A percentile compares a stretch with the other conserved stretches of the same genome.
Evolutionary conservation across 2,888 invertebrate species (phyloP).

Genomic region (Hydrotaea cyrtoneurina): DNA sequence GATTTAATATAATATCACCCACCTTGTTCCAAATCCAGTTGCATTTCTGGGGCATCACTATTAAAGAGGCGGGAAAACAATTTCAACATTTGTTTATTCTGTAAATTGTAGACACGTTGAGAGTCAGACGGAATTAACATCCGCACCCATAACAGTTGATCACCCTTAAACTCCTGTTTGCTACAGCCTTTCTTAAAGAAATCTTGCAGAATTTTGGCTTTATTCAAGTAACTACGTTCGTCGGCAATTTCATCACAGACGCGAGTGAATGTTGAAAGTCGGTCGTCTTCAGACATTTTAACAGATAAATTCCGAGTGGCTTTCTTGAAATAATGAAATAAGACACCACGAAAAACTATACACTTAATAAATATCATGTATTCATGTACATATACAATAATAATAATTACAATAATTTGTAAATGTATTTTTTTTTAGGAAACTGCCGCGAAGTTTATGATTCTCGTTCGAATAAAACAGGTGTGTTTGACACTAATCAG

Average conservation of each 20-base stretch:
- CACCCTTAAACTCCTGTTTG: constrained; percentile 87
- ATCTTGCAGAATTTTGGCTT: constrained; percentile 82
- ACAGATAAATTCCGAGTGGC: background rate
- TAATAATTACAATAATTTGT: no score
- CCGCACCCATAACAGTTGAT: constrained; percentile 90
- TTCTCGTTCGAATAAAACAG: constrained; percentile 90
- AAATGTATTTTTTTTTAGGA: no score
- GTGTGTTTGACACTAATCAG: constrained; percentile 91
- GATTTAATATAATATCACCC: background rate
- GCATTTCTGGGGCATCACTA: constrained; percentile 89
- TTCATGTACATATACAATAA: no score
- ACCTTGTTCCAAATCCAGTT: constrained; percentile 91
- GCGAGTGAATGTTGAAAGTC: constrained; percentile 88
- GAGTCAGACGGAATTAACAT: constrained; percentile 90
- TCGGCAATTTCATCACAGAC: constrained; percentile 90
- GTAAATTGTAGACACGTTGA: constrained; percentile 94
- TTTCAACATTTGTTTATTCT: constrained; percentile 95
- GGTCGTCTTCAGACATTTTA: constrained; percentile 83
- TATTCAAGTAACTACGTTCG: constrained; percentile 88
- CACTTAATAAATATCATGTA: constrained; percentile 41
- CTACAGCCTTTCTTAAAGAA: constrained; percentile 84
- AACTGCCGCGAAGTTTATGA: constrained; percentile 89
- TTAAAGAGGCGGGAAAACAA: constrained; percentile 91
- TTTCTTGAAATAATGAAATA: constrained; percentile 87
- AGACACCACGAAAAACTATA: constrained; percentile 14